phyloP scores from a whole-genome alignment of 2,888 invertebrate species.

The Apamea monoglypha region DNA sequence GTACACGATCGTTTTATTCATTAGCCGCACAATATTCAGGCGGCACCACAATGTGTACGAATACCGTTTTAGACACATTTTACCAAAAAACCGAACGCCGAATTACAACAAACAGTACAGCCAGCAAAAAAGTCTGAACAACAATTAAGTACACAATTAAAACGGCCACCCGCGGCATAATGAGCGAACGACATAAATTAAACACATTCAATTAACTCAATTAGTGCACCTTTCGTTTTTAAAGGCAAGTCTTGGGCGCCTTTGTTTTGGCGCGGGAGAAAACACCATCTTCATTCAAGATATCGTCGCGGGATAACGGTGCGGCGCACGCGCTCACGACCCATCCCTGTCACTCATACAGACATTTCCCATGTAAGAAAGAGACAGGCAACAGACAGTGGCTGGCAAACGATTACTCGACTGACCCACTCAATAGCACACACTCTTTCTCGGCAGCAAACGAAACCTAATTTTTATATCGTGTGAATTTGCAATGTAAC shows the following conservation, averaged over 20 bases:
- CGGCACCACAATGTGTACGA: constrained; percentile 32
- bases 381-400: constrained; percentile 80
- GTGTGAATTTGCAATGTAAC: constrained; percentile 86
- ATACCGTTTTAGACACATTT: constrained; percentile 61
- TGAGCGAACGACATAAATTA: constrained; percentile 70
- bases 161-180: constrained; percentile 66
- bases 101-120: constrained; percentile 51
- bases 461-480: constrained; percentile 89
- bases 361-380: constrained; percentile 58
- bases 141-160: constrained; percentile 58
- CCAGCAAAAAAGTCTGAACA: constrained; percentile 44
- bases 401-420: constrained; percentile 89
- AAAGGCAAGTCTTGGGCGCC: constrained; percentile 83
- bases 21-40: constrained; percentile 43
- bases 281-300: constrained; percentile 90
- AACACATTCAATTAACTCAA: constrained; percentile 79
- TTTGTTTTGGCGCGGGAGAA: constrained; percentile 90
- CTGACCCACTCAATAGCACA: constrained; percentile 89
- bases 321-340: constrained; percentile 81
- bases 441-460: constrained; percentile 91
- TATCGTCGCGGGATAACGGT: constrained; percentile 90
- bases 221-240: constrained; percentile 85
- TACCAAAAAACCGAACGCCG: constrained; percentile 38
- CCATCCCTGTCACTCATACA: constrained; percentile 70
- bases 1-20: constrained; percentile 23